These are phyloP conservation scores for Dasysyrphus albostriatus DNA, from an alignment of 2,888 invertebrate species.

Conservation along the genomic window DNA sequence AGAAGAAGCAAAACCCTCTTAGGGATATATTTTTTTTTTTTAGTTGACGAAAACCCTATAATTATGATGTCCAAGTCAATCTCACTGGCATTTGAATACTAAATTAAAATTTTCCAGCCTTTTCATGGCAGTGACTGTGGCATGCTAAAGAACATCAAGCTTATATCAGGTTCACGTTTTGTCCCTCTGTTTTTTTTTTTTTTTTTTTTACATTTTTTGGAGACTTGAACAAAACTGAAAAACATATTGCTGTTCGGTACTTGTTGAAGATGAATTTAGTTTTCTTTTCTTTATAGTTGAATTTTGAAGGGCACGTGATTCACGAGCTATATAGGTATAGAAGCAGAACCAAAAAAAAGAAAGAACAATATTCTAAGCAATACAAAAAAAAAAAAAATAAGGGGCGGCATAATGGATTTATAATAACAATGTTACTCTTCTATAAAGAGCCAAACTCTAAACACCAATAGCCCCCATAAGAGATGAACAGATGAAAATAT, in stretches of 20 bases:
- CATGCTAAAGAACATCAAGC: constrained; percentile 9
- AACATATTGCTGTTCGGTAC: constrained; percentile 52
- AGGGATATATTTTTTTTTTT: not conserved
- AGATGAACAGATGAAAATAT: constrained; percentile 24
- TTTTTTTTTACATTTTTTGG: not conserved
- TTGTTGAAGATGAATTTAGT: constrained; percentile 63
- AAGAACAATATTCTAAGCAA: constrained; percentile 56
- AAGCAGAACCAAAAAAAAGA: constrained; percentile 24
- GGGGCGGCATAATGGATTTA: constrained; percentile 71
- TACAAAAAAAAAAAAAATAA: constrained; percentile 27
- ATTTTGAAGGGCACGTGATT: constrained; percentile 74
- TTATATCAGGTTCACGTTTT: constrained; percentile 53
- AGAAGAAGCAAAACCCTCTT: constrained; percentile 50
- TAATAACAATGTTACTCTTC: constrained; percentile 70
- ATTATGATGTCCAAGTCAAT: constrained; percentile 75
- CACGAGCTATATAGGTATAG: constrained; percentile 23
- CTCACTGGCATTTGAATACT: constrained; percentile 74
- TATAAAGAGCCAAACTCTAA: constrained; percentile 55
- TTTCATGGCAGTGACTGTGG: constrained; percentile 48
- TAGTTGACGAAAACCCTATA: constrained; percentile 67
- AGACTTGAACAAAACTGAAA: constrained; percentile 45
- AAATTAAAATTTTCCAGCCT: constrained; percentile 74
- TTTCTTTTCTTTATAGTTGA: constrained; percentile 53
- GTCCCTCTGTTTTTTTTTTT: constrained; percentile 28
- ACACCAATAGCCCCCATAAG: constrained; percentile 55